Percentiles rank a stretch among this genome's conserved stretches.
Evolutionary conservation across 1,140 invertebrate species (phyloP).

Genomic region (Achroia grisella): DNA sequence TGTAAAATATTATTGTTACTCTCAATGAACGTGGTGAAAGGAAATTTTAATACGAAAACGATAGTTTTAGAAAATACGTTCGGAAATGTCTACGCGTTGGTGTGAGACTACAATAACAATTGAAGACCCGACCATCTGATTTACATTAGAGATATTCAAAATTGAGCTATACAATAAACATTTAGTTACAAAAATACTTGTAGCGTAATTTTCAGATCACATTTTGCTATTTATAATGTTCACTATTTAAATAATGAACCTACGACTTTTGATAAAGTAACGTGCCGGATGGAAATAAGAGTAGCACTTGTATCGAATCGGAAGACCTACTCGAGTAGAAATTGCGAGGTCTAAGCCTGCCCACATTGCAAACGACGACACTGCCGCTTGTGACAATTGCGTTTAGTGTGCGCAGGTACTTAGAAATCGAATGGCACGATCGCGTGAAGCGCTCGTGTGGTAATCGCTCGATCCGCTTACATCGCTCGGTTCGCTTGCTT

Average conservation of each 20-base stretch:
- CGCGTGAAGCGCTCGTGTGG: too few species aligned
- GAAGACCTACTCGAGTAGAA: conserved; percentile 5
- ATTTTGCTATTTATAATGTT: conserved; percentile 44
- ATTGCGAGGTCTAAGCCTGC: neutral
- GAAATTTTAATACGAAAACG: too few species aligned
- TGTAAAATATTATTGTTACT: conserved; percentile 32
- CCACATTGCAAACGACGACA: too few species aligned
- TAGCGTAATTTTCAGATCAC: conserved; percentile 68
- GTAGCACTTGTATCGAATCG: conserved; percentile 3
- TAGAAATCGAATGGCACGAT: too few species aligned
- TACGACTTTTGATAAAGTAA: neutral
- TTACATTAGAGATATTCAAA: conserved; percentile 42
- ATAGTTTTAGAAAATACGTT: too few species aligned
- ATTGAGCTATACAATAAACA: conserved; percentile 69
- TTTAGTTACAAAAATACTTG: conserved; percentile 69
- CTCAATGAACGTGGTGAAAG: conserved; percentile 4
- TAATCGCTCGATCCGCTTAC: neutral
- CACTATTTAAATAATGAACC: conserved; percentile 28
- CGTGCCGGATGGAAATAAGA: conserved; percentile 2
- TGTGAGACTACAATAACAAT: conserved; percentile 7
- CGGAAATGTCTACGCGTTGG: neutral
- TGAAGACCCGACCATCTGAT: conserved; percentile 10
- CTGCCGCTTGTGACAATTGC: too few species aligned
- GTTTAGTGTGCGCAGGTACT: too few species aligned
- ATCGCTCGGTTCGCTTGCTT: neutral